These are phyloP conservation scores for Triplophysa bombifrons DNA, from an alignment of 2,797 vertebrate species.

Conservation along the genomic window DNA sequence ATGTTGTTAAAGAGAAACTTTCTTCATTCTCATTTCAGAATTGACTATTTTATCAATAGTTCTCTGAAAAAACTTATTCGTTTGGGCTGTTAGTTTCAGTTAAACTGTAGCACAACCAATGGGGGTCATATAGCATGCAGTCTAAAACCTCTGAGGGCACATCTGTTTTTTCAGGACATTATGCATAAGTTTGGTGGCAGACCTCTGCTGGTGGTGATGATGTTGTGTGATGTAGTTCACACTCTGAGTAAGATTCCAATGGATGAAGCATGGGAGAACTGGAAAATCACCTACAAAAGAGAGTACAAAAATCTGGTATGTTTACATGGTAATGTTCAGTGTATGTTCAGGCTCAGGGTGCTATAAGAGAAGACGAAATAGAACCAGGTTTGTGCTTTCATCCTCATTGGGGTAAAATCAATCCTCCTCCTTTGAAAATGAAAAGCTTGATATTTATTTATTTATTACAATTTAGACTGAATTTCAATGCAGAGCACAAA, in stretches of 20 bases:
- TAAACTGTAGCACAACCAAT: neutral
- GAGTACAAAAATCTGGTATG: constrained; percentile 86
- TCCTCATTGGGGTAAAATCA: neutral
- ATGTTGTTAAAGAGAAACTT: neutral
- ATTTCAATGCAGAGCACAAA: neutral
- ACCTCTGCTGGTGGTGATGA: constrained; percentile 65
- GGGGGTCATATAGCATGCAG: neutral
- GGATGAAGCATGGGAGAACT: constrained; percentile 85
- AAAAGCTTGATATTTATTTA: neutral
- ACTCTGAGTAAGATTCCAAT: constrained; percentile 66
- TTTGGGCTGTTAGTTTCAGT: neutral
- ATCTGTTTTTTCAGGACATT: constrained; percentile 57
- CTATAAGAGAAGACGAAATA: neutral
- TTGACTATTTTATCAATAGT: too few species aligned
- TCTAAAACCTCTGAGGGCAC: neutral
- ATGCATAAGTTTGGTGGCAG: constrained; percentile 73
- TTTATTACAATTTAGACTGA: neutral
- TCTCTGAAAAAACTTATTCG: too few species aligned
- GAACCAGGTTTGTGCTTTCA: neutral
- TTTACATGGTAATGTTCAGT: neutral
- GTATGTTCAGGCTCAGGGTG: too few species aligned
- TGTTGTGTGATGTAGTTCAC: constrained; percentile 60
- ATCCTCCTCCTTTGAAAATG: too few species aligned
- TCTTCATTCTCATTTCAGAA: neutral
- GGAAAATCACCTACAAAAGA: constrained; percentile 81